Conservation (phyloP, 2,113 vertebrate genomes). For the Chrysochloris asiatica region DNA sequence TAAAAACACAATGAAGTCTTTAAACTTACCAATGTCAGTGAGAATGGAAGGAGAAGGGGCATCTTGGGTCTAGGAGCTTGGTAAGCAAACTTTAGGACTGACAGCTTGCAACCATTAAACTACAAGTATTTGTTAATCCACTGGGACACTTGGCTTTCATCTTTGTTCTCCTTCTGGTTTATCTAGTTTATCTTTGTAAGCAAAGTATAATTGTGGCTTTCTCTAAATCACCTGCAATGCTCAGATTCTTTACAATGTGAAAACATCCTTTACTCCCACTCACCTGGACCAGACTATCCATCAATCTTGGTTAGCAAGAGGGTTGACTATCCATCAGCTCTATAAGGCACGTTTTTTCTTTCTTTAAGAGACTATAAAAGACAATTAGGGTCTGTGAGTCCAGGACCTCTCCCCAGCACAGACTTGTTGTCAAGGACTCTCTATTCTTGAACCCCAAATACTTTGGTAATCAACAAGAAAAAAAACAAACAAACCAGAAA, state of each 20-base stretch:
- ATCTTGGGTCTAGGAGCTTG: not conserved
- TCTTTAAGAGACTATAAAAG: not conserved
- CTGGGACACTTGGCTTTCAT: not conserved
- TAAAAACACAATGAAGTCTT: not conserved
- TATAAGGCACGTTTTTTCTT: not conserved
- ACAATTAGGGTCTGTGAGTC: not conserved
- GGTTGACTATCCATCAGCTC: not conserved
- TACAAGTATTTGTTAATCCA: too few species aligned
- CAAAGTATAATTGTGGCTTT: not conserved
- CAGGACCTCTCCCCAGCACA: not conserved
- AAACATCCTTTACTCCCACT: not conserved
- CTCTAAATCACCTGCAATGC: not conserved
- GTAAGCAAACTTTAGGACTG: not conserved
- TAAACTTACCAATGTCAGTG: not conserved
- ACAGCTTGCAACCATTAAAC: not conserved
- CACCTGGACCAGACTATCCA: not conserved
- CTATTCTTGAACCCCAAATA: not conserved
- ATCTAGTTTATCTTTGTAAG: not conserved
- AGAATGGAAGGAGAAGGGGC: not conserved
- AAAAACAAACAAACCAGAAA: slow-evolving; percentile 3
- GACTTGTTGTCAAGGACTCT: not conserved
- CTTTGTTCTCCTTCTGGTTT: not conserved
- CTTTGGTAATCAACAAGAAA: not conserved
- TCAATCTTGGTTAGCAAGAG: not conserved
- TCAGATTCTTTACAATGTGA: not conserved